Base-by-base conservation (phyloP, 1,140 invertebrate species). In the Drosophila tropicalis region DNA sequence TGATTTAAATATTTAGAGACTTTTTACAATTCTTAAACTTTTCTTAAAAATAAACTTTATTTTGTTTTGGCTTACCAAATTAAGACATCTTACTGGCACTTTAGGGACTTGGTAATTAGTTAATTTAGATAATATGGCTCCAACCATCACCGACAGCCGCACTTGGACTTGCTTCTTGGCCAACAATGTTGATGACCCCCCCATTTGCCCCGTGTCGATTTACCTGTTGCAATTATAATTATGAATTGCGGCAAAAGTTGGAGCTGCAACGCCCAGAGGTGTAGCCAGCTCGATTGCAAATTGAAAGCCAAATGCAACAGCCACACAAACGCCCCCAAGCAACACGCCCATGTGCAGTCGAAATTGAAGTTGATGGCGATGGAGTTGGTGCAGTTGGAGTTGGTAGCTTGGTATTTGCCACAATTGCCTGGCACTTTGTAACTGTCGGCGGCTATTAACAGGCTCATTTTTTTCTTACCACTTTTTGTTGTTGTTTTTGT, bases 361-460 rank as follows among this genome's bases (percentile, higher is more conserved):
- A 17, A 25, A 51, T 10, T 57, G 61, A 5, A 41, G 66, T 41
- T 19, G 41, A 3, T 17, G 44, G 7, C 17, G 44, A 2, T 47
- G 44, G 15, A 19, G 44, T 10, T n/a, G n/a, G n/a, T 76, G 73
- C 41, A 44, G 44, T 51, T 47, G 40, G 22, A 67, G 22, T 70
- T 41, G 56, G 51, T 39, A 67, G 55, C 60, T 41, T 66, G 84
- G 76, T 72, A 78, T 87, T 79, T 71, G 81, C 65, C 77, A 84
- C 90, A 91, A 91, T 91, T 87, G 90, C 73, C 80, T 74, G 82
- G 86, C 90, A 91, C 90, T 91, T 91, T 91, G 90, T 91, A 91
- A 91, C 90, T 91, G 90, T 91, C 90, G 90, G 72, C 82, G 90
- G 77, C 82, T 87, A 87, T 91, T 91, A 91, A 91, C 80, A 80